Evolutionary conservation across 2,113 vertebrate species (phyloP), one percentile per base, ranked within the genome.

Genomic region (Pithys albifrons): DNA sequence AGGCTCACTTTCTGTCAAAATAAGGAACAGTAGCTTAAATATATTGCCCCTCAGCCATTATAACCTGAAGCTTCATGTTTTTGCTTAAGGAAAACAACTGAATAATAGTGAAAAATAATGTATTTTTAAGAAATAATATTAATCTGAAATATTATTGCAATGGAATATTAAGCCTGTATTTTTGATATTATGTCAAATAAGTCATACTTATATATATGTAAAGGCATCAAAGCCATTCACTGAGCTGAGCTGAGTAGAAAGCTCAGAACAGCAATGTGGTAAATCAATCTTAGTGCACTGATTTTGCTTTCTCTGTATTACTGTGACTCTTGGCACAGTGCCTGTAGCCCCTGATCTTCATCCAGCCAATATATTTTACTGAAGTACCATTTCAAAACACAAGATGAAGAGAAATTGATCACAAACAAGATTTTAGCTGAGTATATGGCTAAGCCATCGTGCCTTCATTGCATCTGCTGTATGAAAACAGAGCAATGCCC

Each of bases 381-480:
- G 25, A 17, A 65, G 39, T 49, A 23, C 20, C 28, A 20, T 59
- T 84, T 85, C 54, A 55, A 59, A 74, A 51, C 46, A 52, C 1
- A 1, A 46, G 11, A 72, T 73, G 41, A 85, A 66, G 43, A 85
- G 22, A 62, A 49, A 51, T 35, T 78, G 49, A 46, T 77, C 45
- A 51, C 0, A 1, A 65, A 41, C 19, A 65, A 51, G 46, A 69
- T 58, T 55, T 35, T 55, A 57, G 14, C 45, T 33, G 48, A n/a
- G 11, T 19, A 12, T 39, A 43, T 28, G 35, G 33, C 33, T 33
- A 65, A 78, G 55, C 1, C 1, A 39, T 29, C 0, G 0, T 22
- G 20, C 19, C 39, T 65, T 73, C 41, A n/a, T 70, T 54, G 23
- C 6, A 10, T 15, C 62, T 23, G 10, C 41, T 52, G 48, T 25